phyloP scores from a whole-genome alignment of 2,113 vertebrate genomes.

The Carassius gibelio region DNA sequence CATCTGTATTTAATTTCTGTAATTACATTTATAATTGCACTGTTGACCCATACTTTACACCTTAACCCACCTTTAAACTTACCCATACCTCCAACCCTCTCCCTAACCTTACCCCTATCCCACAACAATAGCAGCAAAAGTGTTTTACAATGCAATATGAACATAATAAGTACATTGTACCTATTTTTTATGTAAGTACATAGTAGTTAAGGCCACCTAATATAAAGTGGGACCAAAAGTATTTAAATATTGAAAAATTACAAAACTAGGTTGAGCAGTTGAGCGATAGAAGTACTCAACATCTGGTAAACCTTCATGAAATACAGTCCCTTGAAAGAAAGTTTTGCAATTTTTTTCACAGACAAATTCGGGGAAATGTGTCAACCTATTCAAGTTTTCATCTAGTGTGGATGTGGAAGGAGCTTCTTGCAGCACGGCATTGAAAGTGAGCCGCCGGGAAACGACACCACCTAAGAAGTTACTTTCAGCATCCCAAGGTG shows the following conservation, averaged over 20 bases:
- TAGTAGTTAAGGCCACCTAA: too few relatives aligned
- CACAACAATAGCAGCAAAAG: too few relatives aligned
- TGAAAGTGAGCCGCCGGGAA: slow-evolving; percentile 29
- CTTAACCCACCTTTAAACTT: too few relatives aligned
- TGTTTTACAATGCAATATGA: too few relatives aligned
- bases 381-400: slow-evolving; percentile 53
- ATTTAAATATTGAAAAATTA: neutral
- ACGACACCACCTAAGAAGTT: slow-evolving; percentile 36
- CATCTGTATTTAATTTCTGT: too few relatives aligned
- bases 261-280: slow-evolving; percentile 1
- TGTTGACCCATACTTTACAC: too few relatives aligned
- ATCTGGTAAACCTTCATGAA: neutral
- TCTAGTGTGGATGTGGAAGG: neutral
- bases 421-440: neutral
- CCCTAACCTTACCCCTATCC: too few relatives aligned
- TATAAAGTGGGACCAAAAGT: too few relatives aligned
- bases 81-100: too few relatives aligned
- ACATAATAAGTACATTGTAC: too few relatives aligned
- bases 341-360: slow-evolving; percentile 26
- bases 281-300: neutral
- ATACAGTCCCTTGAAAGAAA: slow-evolving; percentile 11
- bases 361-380: slow-evolving; percentile 26
- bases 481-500: slow-evolving; percentile 41
- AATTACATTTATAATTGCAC: too few relatives aligned
- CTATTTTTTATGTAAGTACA: too few relatives aligned